Evolutionary conservation across 2,888 invertebrate genomes (phyloP), one percentile per base, ranked within the genome.

Genomic region (Scaptomyza parva): DNA sequence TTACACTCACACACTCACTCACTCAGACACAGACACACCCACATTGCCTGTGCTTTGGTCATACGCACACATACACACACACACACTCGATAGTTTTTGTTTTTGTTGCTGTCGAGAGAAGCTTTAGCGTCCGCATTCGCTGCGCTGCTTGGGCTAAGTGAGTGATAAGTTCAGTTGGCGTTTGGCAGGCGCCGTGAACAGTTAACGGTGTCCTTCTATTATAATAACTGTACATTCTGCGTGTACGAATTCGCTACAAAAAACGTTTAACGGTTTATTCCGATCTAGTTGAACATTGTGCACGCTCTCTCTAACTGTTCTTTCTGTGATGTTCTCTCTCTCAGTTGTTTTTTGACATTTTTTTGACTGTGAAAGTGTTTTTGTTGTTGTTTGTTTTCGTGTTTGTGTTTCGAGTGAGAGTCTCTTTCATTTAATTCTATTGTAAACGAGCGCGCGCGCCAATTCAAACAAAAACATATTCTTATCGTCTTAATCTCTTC

Each of bases 161-260:
- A 78, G 60, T 84, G 85, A 77, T 82, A 85, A 80, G 66, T 88
- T 86, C 78, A 86, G 86, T 86, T 77, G 78, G 73, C 73, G 78
- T 85, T 85, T 73, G 77, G 71, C 77, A 78, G 75, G 75, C 82
- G 80, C 63, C 78, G 73, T 70, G 83, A 70, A 85, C 87, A 80
- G 86, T 82, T 68, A 55, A 60, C 58, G 73, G 73, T 47, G 62
- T 52, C 39, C 44, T 64, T n/a, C 33, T 43, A 7, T 8, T 18
- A 17, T 41, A 28, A 26, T 8, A 2, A 26, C 26, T 26, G 26
- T 26, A 8, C 26, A 3, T 33, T 20, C 52, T 30, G 44, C 26
- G 47, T 33, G 51, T 5, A 26, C 1, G 6, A 52, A 17, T 63
- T 33, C 62, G 33, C 30, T 39, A 33, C 8, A 24, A 24, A 39